These are phyloP conservation scores for Miniopterus natalensis DNA, from an alignment of 2,113 vertebrate species.

Conservation along the genomic window DNA sequence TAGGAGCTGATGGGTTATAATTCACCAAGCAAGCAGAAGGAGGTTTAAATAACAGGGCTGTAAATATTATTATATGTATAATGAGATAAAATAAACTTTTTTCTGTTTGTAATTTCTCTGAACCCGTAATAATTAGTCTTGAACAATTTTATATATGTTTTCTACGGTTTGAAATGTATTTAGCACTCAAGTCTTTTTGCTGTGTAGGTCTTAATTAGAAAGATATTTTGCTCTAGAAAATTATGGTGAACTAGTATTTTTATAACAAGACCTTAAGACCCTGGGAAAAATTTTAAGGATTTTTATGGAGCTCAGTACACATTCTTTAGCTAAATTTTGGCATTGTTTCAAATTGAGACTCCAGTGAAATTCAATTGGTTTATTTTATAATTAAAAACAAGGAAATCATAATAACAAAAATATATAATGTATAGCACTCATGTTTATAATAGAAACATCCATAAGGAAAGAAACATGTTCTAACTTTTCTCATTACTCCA, in stretches of 20 bases:
- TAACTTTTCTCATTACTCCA: constrained; percentile 90
- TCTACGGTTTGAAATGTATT: constrained; percentile 76
- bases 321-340: constrained; percentile 87
- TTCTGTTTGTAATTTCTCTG: constrained; percentile 63
- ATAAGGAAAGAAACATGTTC: constrained; percentile 90
- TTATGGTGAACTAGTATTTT: constrained; percentile 78
- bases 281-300: constrained; percentile 84
- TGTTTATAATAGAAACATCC: constrained; percentile 90
- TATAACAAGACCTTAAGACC: constrained; percentile 82
- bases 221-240: constrained; percentile 80
- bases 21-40: not conserved
- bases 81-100: constrained; percentile 60
- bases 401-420: constrained; percentile 88
- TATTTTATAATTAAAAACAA: constrained; percentile 89
- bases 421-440: constrained; percentile 86
- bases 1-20: constrained; percentile 55
- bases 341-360: constrained; percentile 85
- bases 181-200: constrained; percentile 65
- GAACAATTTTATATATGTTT: constrained; percentile 66
- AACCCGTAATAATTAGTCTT: constrained; percentile 63
- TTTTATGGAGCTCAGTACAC: constrained; percentile 84
- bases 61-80: constrained; percentile 66
- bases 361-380: constrained; percentile 84
- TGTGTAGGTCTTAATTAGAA: constrained; percentile 72
- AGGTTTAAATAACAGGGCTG: constrained; percentile 51